Evolutionary conservation across 2,113 vertebrate species (phyloP).

Genomic region (Peucedramus taeniatus): DNA sequence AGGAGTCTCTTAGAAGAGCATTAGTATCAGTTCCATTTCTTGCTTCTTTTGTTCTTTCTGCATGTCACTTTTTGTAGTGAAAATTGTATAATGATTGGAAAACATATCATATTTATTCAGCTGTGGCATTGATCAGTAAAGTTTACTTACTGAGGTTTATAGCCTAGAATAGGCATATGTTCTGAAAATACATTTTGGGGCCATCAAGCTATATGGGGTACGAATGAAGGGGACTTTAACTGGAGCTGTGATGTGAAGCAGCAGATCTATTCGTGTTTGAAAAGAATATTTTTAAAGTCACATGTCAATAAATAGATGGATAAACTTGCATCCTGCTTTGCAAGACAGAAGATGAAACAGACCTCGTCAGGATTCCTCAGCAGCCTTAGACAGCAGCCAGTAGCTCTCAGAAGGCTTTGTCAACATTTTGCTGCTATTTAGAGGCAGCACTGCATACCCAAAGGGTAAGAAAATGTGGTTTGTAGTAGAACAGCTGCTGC

Average conservation of each 20-base stretch:
- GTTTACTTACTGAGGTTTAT: background rate
- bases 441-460: background rate
- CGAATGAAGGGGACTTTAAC: background rate
- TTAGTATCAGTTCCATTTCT: background rate
- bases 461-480: conserved; percentile 17
- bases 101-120: background rate
- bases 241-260: background rate
- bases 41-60: background rate
- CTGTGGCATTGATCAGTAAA: background rate
- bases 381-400: background rate
- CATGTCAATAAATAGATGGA: background rate
- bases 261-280: background rate
- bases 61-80: background rate
- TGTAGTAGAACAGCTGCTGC: conserved; percentile 16
- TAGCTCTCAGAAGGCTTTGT: background rate
- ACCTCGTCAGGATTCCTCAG: background rate
- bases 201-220: background rate
- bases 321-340: background rate
- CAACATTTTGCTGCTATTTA: background rate
- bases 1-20: background rate
- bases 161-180: background rate
- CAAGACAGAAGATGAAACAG: background rate
- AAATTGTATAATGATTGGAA: background rate
- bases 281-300: background rate
- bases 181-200: background rate